Evolutionary conservation across 2,113 vertebrate genomes (phyloP), one percentile per base, ranked within the genome.

Genomic region (Siphamia tubifer): DNA sequence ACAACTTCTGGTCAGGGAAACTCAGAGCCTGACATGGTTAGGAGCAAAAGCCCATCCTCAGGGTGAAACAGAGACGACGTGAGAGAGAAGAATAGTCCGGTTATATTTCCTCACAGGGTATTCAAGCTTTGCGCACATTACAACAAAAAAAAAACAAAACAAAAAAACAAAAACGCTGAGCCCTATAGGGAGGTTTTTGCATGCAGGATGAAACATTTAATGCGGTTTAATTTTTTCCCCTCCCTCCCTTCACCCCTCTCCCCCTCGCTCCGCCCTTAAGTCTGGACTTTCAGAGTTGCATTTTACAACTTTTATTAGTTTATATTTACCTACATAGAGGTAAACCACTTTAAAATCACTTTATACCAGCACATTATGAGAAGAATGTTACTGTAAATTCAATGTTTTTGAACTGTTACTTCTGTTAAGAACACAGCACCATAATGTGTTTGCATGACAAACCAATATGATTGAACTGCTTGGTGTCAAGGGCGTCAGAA

Each of bases 361-460:
- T 79, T 75, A 66, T 78, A 86, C 85, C 85, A 91, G 88, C 86
- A 91, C 87, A 90, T 70, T 76, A 84, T 64, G 51, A 88, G 73
- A 83, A 79, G 83, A 88, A 89, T 88, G 84, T 89, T 70, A 74
- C 44, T 81, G 65, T 77, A 82, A 65, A 81, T 57, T 69, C 16
- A 30, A 54, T n/a, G 11, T 47, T 73, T 82, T 54, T 54, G 52
- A 74, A 74, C 55, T 52, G 10, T 65, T 79, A 45, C n/a, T 24
- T 77, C 44, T 31, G 54, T 76, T 70, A 42, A n/a, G 12, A 60
- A 61, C 32, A 83, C 81, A 78, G 73, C 73, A 74, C 68, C 38
- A 25, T 7, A 9, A 38, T 16, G 36, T 73, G 70, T 83, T 86
- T 88, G 86, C 88, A 90, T 86, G 85, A 74, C 15, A 31, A 70